These are phyloP conservation scores for Ptychochromis oligacanthus DNA, from an alignment of 2,113 vertebrate species.

Conservation along the genomic window DNA sequence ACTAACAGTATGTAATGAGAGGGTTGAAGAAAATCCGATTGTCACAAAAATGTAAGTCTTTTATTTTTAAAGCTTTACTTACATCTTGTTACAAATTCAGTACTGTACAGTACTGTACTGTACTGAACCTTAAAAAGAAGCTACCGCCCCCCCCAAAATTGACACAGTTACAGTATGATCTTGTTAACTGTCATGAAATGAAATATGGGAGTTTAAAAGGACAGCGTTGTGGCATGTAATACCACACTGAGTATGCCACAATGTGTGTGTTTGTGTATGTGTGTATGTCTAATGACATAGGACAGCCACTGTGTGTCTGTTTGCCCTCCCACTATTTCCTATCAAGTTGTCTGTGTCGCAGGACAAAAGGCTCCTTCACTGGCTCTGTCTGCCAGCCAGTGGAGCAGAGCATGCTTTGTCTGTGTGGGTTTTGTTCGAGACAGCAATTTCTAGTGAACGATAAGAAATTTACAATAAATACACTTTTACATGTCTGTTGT, in stretches of 20 bases:
- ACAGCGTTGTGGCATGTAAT: slow-evolving; percentile 71
- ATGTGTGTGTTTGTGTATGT: slow-evolving; percentile 27
- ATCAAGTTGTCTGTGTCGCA: slow-evolving; percentile 54
- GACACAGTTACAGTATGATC: slow-evolving; percentile 26
- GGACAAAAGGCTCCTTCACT: slow-evolving; percentile 70
- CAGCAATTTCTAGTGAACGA: neutral
- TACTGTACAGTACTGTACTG: neutral
- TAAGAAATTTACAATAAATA: neutral
- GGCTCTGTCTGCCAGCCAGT: slow-evolving; percentile 35
- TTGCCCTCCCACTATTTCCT: slow-evolving; percentile 69
- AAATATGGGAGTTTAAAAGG: slow-evolving; percentile 64
- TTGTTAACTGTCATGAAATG: slow-evolving; percentile 55
- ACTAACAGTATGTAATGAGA: slow-evolving; percentile 52
- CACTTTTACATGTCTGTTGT: neutral
- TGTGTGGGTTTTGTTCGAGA: neutral
- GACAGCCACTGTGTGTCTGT: slow-evolving; percentile 61
- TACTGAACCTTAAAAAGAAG: neutral
- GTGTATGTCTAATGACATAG: slow-evolving; percentile 63
- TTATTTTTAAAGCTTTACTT: neutral
- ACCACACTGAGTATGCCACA: slow-evolving; percentile 43
- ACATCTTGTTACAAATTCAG: neutral
- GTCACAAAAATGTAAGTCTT: neutral
- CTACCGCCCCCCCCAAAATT: neutral
- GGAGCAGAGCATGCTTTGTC: slow-evolving; percentile 49
- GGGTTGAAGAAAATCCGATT: slow-evolving; percentile 19